Conservation (phyloP, 2,113 vertebrate species). For the Pipa parva region DNA sequence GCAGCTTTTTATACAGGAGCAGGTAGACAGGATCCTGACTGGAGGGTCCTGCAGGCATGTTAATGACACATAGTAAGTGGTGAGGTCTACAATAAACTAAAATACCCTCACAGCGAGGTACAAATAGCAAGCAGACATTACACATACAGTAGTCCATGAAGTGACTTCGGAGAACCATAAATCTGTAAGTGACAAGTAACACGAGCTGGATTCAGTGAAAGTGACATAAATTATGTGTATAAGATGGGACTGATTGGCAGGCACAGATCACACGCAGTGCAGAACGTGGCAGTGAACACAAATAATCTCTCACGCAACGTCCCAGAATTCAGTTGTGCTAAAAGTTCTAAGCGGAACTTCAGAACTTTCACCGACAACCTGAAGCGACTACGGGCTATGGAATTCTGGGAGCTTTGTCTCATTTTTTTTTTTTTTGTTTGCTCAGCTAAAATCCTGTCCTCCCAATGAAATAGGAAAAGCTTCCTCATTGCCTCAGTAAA, state of each 20-base stretch:
- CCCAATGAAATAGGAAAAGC: not conserved
- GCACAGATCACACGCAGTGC: not conserved
- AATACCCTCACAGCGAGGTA: too few species aligned
- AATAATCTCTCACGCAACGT: not conserved
- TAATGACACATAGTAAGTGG: too few species aligned
- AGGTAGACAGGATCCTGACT: too few species aligned
- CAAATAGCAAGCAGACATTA: too few species aligned
- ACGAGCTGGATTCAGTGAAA: not conserved
- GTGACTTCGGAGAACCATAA: not conserved
- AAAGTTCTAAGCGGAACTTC: slow-evolving; percentile 2
- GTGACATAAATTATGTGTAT: not conserved
- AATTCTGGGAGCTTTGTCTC: not conserved
- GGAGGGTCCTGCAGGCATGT: too few species aligned
- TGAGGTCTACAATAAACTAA: too few species aligned
- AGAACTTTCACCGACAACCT: slow-evolving; percentile 19
- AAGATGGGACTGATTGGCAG: not conserved
- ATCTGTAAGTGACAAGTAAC: slow-evolving; percentile 22
- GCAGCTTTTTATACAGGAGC: too few species aligned
- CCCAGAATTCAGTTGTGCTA: slow-evolving; percentile 19
- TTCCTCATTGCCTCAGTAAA: not conserved
- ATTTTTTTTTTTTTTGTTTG: not conserved
- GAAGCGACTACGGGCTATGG: not conserved
- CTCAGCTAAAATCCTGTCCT: slow-evolving; percentile 20
- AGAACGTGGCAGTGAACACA: not conserved
- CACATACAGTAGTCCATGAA: too few species aligned